Conservation (phyloP, 2,797 vertebrate species). For the Rallus crepitans region DNA sequence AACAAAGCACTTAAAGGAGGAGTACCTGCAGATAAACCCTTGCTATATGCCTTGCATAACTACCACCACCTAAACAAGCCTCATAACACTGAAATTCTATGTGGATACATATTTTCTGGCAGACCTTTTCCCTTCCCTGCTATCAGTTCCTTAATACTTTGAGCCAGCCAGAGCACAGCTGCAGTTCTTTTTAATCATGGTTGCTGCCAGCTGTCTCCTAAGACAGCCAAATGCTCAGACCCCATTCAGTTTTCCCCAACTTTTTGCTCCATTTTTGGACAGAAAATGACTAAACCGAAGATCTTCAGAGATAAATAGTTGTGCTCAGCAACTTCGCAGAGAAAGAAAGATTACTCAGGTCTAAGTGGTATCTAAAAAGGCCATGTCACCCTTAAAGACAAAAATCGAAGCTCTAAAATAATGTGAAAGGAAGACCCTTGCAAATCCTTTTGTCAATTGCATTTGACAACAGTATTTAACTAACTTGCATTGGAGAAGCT, state of each 20-base stretch:
- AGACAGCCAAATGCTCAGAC: neutral
- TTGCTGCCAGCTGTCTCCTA: neutral
- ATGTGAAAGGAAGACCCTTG: neutral
- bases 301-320: neutral
- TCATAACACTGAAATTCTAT: neutral
- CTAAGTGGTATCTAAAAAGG: neutral
- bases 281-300: neutral
- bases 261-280: neutral
- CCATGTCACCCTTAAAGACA: neutral
- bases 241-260: neutral
- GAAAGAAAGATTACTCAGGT: neutral
- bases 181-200: conserved; percentile 13
- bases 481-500: neutral
- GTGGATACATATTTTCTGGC: neutral
- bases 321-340: neutral
- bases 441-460: neutral
- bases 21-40: neutral
- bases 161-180: conserved; percentile 20
- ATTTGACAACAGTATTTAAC: neutral
- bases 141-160: neutral
- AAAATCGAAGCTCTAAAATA: neutral
- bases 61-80: neutral
- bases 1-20: neutral
- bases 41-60: neutral
- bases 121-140: neutral